Conservation (phyloP, 2,888 invertebrate species). For the Rhagonycha fulva region DNA sequence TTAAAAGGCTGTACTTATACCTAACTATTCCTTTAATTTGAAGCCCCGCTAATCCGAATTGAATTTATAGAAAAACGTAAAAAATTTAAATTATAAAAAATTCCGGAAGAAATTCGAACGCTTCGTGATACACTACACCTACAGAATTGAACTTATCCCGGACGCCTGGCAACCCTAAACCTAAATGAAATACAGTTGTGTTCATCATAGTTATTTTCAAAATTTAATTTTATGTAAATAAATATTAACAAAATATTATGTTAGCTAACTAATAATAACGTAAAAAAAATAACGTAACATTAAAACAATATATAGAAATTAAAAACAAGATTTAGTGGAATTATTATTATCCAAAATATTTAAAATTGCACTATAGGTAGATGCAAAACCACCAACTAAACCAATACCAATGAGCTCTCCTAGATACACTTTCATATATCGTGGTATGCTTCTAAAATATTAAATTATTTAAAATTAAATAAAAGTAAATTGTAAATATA, state of each 20-base stretch:
- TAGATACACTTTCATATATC: conserved; percentile 63
- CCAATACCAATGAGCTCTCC: conserved; percentile 66
- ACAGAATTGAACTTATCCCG: no score
- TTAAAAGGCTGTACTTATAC: no score
- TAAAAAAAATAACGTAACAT: neutral
- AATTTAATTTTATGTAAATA: neutral
- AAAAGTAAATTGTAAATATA: neutral
- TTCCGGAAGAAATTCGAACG: no score
- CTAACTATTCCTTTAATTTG: no score
- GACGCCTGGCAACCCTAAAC: neutral
- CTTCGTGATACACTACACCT: no score
- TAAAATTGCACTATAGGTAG: conserved; percentile 65
- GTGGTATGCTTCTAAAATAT: conserved; percentile 57
- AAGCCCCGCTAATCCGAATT: no score
- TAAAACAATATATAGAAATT: neutral
- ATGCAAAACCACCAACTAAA: conserved; percentile 61
- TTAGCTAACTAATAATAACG: neutral
- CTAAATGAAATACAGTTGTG: neutral
- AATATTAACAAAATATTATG: neutral
- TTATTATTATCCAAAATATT: conserved; percentile 56
- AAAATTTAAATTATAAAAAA: no score
- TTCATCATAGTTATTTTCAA: neutral
- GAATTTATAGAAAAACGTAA: no score
- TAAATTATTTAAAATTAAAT: neutral
- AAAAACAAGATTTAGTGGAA: neutral